Base-by-base conservation (phyloP, 2,797 vertebrate species). In the Meda fulgida region DNA sequence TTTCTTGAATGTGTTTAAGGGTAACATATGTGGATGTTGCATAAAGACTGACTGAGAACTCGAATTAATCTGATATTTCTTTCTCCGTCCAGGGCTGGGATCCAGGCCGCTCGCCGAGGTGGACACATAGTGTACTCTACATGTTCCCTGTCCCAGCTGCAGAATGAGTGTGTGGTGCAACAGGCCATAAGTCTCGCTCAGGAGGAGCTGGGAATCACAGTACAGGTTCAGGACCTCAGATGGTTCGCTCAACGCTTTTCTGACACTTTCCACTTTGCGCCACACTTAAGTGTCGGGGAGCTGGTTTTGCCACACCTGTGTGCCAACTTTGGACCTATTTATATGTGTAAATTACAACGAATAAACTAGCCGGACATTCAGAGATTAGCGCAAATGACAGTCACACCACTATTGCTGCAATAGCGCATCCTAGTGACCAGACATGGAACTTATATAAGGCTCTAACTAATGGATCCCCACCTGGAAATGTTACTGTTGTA, bases 291-390 rank as follows among this genome's bases (percentile, higher is more conserved):
- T 10, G 79, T 97, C n/a, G 98, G 98, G 55, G 96, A 97, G 88
- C 95, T 99, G 78, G 96, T 99, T 70, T 89, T 99, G 55, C 98
- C 98, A 9, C 97, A 99, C 90, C 93, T 99, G 80, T 92, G 94
- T 0, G 96, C 97, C 84, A 99, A 99, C 94, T 99, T 98, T 76
- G 98, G 98, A 53, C 98, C 98, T 18, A 95, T 96, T 92, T 99
- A 97, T 91, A 95, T 99, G 93, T 99, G 98, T 92, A 99, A 97
- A 90, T 91, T 99, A 14, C 86, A 73, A 40, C 94, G 96, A 48
- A 53, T 95, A 36, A 92, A 90, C 0, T 96, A 96, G 55, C 8
- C 0, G 4, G 16, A 36, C 29, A 16, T 29, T 9, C 29, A n/a
- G 19, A 40, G 21, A 31, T 38, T 11, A 18, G n/a, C 9, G 19